phyloP scores from a whole-genome alignment of 35 echinoderm and acorn worm genomes.

The Nesometra sesokonis region DNA sequence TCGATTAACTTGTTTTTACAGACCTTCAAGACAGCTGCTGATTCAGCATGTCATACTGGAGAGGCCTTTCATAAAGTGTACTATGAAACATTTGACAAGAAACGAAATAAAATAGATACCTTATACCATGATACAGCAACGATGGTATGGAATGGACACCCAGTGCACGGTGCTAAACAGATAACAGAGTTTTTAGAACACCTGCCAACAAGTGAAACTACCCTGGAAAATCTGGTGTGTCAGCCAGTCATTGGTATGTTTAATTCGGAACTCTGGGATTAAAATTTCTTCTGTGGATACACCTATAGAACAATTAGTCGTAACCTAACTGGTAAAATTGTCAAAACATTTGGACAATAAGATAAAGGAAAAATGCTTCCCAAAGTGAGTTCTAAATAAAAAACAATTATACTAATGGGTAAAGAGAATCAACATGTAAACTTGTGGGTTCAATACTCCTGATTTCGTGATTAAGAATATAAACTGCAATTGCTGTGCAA shows the following conservation, averaged over 20 bases:
- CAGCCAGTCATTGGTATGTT: conserved; percentile 74
- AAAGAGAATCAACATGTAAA: no score
- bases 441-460: no score
- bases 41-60: conserved; percentile 71
- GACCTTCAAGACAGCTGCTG: background rate
- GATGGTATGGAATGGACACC: conserved; percentile 84
- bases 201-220: conserved; percentile 57
- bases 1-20: background rate
- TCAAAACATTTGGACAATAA: no score
- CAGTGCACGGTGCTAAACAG: conserved; percentile 18
- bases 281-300: no score
- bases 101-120: conserved; percentile 71
- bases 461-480: no score
- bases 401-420: no score
- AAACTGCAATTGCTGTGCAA: no score
- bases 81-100: conserved; percentile 96
- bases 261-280: no score
- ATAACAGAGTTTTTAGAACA: conserved; percentile 75
- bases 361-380: no score
- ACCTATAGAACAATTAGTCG: no score
- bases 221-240: conserved; percentile 62
- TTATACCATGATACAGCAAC: conserved; percentile 75
- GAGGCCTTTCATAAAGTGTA: conserved; percentile 90
- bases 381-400: no score
- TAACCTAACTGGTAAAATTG: no score